Base-by-base conservation (phyloP, 2,797 vertebrate species). In the Peromyscus melanophrys region DNA sequence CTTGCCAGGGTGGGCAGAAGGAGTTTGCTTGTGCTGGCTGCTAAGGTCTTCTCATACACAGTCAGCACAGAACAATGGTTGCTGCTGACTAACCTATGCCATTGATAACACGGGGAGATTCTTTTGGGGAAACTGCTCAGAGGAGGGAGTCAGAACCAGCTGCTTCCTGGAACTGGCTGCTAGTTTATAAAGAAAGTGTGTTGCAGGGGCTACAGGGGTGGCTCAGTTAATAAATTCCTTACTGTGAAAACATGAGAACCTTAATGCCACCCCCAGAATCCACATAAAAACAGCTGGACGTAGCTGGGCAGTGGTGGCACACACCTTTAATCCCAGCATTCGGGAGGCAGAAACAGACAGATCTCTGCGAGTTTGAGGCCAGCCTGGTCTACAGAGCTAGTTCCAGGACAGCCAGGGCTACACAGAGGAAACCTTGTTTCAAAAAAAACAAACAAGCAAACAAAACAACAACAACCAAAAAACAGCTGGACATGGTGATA, bases 1-100 rank as follows among this genome's bases (percentile, higher is more conserved):
- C 27, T n/a, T 76, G 67, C 13, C 27, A 12, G 7, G 43, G 76
- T 89, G 29, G 19, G 49, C 52, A 10, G 46, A 43, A 80, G 2
- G 43, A 12, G 11, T 25, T 19, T 31, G 37, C 49, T 8, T 19
- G 14, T 0, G 0, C 2, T 12, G 27, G 17, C 31, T 55, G 0
- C 10, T 10, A 10, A 6, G 40, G 46, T 67, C 65, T 0, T 29
- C 49, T 1, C 46, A 46, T n/a, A n/a, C 92, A 40, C 46, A 63
- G 83, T 87, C 34, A 1, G 6, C 3, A 37, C 0, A 5, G 84
- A 55, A 3, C 9, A 46, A 40, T 31, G 23, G 69, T 21, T 19
- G 46, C 31, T 57, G 49, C 52, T 9, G 23, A 23, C 34, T 2
- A 16, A 49, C 27, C 19, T 29, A 1, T 13, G 25, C 34, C 29